Conservation (phyloP, 2,113 vertebrate species). For the Urocynchramus pylzowi region DNA sequence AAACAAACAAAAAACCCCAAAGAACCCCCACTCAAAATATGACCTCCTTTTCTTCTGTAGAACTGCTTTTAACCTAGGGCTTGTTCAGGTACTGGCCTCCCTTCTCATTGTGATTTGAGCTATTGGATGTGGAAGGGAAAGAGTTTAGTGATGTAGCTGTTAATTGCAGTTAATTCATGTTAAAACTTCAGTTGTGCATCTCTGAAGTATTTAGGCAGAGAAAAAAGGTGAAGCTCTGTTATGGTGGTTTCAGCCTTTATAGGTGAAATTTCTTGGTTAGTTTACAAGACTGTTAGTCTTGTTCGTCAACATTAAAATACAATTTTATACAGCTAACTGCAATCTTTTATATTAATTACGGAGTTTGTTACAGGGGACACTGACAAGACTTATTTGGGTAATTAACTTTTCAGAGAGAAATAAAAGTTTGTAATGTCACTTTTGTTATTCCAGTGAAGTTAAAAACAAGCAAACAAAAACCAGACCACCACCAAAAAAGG, state of each 20-base stretch:
- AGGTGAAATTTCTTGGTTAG: neutral
- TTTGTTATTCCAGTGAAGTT: neutral
- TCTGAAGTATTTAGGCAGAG: neutral
- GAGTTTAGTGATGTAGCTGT: neutral
- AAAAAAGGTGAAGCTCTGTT: neutral
- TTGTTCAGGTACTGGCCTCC: neutral
- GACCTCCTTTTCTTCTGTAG: neutral
- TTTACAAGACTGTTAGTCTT: neutral
- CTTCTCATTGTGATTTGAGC: neutral
- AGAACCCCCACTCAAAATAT: neutral
- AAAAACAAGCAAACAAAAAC: neutral
- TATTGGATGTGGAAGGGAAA: neutral
- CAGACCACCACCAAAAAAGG: neutral
- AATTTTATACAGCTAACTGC: neutral
- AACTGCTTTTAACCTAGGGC: neutral
- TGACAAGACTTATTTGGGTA: neutral
- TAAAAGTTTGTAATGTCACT: neutral
- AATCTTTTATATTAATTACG: neutral
- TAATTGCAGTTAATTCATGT: neutral
- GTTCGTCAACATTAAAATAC: neutral
- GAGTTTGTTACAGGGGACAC: neutral
- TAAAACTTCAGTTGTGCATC: neutral
- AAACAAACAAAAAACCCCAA: neutral
- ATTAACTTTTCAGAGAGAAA: neutral
- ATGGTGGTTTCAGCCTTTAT: neutral